Conservation (phyloP, 1,140 invertebrate genomes). For the Drosophila parvula region DNA sequence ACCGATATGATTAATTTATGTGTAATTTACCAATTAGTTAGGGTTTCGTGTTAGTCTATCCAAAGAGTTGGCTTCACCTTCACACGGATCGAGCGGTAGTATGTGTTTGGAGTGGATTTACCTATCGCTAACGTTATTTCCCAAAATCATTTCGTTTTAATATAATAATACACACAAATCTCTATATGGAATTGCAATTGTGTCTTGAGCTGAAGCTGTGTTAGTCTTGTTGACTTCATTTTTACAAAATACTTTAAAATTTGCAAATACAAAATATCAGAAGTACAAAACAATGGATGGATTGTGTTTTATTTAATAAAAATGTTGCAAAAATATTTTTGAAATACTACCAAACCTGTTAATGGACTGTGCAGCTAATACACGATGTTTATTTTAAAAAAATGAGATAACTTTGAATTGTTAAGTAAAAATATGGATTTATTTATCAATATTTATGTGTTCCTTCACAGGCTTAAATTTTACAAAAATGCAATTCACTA, state of each 20-base stretch:
- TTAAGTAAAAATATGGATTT: no score
- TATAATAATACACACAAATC: slow-evolving; percentile 11
- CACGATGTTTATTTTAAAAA: no score
- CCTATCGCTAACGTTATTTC: slow-evolving; percentile 1
- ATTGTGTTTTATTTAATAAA: neutral
- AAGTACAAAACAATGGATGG: slow-evolving; percentile 44
- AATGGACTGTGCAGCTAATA: no score
- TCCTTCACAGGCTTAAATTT: no score
- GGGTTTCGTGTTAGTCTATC: slow-evolving; percentile 41
- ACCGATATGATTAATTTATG: slow-evolving; percentile 74
- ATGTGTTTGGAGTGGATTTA: neutral
- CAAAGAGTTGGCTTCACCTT: slow-evolving; percentile 25
- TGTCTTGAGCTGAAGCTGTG: slow-evolving; percentile 59
- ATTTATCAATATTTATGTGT: no score
- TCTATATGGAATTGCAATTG: slow-evolving; percentile 25
- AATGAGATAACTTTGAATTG: no score
- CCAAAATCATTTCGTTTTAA: slow-evolving; percentile 29
- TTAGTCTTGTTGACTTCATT: slow-evolving; percentile 57
- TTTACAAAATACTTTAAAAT: slow-evolving; percentile 51
- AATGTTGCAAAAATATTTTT: no score
- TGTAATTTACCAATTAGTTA: slow-evolving; percentile 53
- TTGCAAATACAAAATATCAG: slow-evolving; percentile 52
- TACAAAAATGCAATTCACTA: no score
- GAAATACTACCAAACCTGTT: no score
- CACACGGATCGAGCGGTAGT: slow-evolving; percentile 19